Evolutionary conservation across 2,888 invertebrate genomes (phyloP), one percentile per base, ranked within the genome.

Genomic region (Acrobasis suavella): DNA sequence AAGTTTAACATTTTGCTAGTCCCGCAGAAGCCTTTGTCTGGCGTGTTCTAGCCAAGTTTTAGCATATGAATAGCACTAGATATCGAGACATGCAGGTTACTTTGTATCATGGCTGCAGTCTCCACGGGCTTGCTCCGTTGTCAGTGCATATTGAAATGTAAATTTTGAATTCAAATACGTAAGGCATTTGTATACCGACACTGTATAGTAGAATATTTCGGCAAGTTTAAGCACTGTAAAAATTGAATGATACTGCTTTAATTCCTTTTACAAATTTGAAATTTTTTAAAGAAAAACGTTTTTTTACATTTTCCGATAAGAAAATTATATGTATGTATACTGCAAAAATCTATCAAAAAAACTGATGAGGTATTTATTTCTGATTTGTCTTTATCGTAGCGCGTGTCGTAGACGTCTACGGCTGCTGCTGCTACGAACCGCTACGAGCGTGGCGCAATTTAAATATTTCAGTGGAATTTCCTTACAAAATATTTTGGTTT

Each of bases 331-430:
- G n/a, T n/a, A n/a, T n/a, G n/a, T n/a, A n/a, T n/a, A n/a, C n/a
- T 39, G 63, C 39, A 10, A 65, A 63, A 62, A 32, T 32, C 5
- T 32, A 8, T 32, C 32, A 32, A 62, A 67, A n/a, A 55, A 42
- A 42, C 12, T 10, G 55, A n/a, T 52, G 50, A 64, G n/a, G 51
- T 60, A 50, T 39, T 50, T 38, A 50, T 59, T 49, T 50, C 15
- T 42, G 32, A 9, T 50, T 12, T 15, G 16, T 50, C 59, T 1
- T 38, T 50, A 37, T 60, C 15, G 32, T 50, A 50, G 37, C 38
- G 60, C 22, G 51, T 50, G 14, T 51, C 39, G 51, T 60, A 51
- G 60, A 60, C 50, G 60, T 59, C 60, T 60, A 60, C 59, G 50
- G 38, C 54, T 38, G 38, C 39, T 38, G 38, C 39, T 10, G 38